These are phyloP conservation scores for Tetheella fluctuosa DNA, from an alignment of 2,888 invertebrate genomes.

Conservation along the genomic window DNA sequence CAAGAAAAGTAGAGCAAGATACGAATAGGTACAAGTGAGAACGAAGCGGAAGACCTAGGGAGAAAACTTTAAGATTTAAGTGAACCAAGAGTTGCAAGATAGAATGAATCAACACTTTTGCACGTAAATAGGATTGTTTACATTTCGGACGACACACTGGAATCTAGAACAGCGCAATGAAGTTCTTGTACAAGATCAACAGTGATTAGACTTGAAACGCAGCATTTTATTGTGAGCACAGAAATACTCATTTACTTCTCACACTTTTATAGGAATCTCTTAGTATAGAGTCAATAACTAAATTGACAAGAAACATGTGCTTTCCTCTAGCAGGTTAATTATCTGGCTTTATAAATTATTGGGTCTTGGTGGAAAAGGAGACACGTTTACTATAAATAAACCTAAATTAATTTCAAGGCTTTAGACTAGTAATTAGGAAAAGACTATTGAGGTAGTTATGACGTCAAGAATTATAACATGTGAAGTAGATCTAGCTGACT, in stretches of 20 bases:
- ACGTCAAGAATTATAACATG: not conserved
- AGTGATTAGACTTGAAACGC: slow-evolving; percentile 28
- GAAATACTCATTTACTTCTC: not conserved
- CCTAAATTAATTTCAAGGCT: too few relatives aligned
- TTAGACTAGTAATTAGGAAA: too few relatives aligned
- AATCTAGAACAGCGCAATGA: slow-evolving; percentile 49
- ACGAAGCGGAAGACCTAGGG: not conserved
- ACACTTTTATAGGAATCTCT: not conserved
- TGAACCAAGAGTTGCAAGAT: not conserved
- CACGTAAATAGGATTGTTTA: slow-evolving; percentile 37
- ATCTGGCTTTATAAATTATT: too few relatives aligned
- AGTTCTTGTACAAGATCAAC: slow-evolving; percentile 45
- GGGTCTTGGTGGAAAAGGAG: too few relatives aligned
- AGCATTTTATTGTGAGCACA: slow-evolving; percentile 4
- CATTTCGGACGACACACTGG: slow-evolving; percentile 37
- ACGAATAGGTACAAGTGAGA: too few relatives aligned
- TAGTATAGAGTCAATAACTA: not conserved
- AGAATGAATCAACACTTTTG: slow-evolving; percentile 23
- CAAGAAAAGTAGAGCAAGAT: not conserved
- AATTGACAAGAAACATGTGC: too few relatives aligned
- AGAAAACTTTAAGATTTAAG: too few relatives aligned
- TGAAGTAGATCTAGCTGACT: not conserved
- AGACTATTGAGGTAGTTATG: not conserved
- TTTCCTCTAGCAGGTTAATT: too few relatives aligned
- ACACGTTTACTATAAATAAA: too few relatives aligned